Evolutionary conservation across 2,888 invertebrate species (phyloP).

Genomic region (Trissoscelio sp.): DNA sequence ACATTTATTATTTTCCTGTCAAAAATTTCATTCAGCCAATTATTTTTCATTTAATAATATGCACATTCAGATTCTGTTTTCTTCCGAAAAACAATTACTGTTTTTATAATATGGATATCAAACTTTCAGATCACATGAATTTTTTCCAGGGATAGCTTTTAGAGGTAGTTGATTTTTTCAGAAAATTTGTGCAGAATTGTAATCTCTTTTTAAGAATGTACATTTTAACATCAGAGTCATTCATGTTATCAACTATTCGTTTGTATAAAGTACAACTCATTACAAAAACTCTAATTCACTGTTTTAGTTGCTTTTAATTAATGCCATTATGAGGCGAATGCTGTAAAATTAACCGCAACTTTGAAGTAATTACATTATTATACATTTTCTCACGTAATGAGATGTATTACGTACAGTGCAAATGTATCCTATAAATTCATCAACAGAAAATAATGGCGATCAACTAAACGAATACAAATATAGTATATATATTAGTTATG

Average conservation of each 20-base stretch:
- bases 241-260: not conserved
- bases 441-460: constrained; percentile 27
- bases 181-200: no score
- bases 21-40: no score
- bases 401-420: constrained; percentile 29
- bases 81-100: no score
- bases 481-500: constrained; percentile 7
- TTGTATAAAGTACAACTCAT: not conserved
- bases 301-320: constrained; percentile 27
- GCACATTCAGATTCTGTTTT: no score
- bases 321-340: constrained; percentile 14
- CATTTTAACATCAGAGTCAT: no score
- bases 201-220: no score
- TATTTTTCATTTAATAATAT: no score
- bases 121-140: no score
- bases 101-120: no score
- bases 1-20: constrained; percentile 24
- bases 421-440: constrained; percentile 41
- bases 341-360: constrained; percentile 39
- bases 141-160: no score
- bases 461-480: constrained; percentile 43
- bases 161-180: no score
- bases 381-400: constrained; percentile 49
- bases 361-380: constrained; percentile 37
- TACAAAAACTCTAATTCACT: constrained; percentile 26